Evolutionary conservation across 2,113 vertebrate species (phyloP).

Genomic region (Emydura subglobosa): DNA sequence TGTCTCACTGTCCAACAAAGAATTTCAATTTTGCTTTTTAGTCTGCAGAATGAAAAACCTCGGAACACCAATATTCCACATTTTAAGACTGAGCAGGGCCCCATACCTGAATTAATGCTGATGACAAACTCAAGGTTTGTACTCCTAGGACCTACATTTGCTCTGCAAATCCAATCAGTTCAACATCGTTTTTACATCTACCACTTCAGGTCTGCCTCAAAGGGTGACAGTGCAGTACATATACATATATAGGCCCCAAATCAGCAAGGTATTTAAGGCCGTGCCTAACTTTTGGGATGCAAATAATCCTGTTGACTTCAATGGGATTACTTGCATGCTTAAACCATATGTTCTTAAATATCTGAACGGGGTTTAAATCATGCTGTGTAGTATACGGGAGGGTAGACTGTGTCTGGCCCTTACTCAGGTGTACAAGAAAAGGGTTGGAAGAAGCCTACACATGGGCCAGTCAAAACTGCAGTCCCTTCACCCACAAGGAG

Average conservation of each 20-base stretch:
- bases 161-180: neutral
- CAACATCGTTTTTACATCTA: neutral
- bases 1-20: slow-evolving; percentile 39
- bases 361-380: neutral
- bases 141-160: neutral
- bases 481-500: neutral
- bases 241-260: neutral
- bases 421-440: neutral
- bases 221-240: neutral
- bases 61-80: neutral
- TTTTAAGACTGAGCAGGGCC: neutral
- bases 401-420: neutral
- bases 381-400: too few species aligned
- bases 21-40: slow-evolving; percentile 40
- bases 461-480: neutral
- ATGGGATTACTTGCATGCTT: neutral
- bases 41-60: neutral
- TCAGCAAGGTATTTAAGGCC: neutral
- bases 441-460: neutral
- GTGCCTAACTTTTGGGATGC: neutral
- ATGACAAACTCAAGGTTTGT: neutral
- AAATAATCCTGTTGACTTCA: neutral
- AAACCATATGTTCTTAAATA: rapidly evolving
- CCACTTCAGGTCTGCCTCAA: neutral
- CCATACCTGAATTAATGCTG: neutral